phyloP scores from a whole-genome alignment of 2,888 invertebrate species.

The Nebria salina region DNA sequence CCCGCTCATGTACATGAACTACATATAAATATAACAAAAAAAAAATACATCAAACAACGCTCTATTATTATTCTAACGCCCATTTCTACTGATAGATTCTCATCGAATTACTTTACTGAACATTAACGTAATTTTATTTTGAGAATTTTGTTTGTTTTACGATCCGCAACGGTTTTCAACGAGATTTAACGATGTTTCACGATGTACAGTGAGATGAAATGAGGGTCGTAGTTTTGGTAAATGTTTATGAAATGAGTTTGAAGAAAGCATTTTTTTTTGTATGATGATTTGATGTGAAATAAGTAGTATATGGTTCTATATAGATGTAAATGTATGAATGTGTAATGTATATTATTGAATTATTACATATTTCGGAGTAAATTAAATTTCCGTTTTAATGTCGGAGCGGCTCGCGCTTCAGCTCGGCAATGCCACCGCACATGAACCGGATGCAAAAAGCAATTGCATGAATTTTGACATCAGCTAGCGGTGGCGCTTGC shows the following conservation, averaged over 20 bases:
- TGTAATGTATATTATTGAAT: slow-evolving; percentile 30
- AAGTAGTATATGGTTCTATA: too few species aligned
- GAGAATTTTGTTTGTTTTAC: too few species aligned
- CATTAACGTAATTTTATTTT: too few species aligned
- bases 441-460: slow-evolving; percentile 20
- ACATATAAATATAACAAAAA: not conserved
- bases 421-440: slow-evolving; percentile 11
- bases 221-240: too few species aligned
- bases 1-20: not conserved
- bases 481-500: slow-evolving; percentile 4
- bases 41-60: not conserved
- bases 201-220: too few species aligned
- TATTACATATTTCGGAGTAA: slow-evolving; percentile 43
- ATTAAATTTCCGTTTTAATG: slow-evolving; percentile 46
- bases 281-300: too few species aligned
- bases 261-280: too few species aligned
- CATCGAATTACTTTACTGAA: too few species aligned
- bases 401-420: slow-evolving; percentile 3
- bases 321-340: not conserved
- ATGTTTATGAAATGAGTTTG: too few species aligned
- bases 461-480: slow-evolving; percentile 26
- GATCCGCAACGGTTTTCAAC: too few species aligned
- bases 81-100: not conserved
- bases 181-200: too few species aligned
- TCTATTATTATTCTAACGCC: not conserved